Evolutionary conservation across 2,888 invertebrate genomes (phyloP).

Genomic region (Chamaedrilus cognettii): DNA sequence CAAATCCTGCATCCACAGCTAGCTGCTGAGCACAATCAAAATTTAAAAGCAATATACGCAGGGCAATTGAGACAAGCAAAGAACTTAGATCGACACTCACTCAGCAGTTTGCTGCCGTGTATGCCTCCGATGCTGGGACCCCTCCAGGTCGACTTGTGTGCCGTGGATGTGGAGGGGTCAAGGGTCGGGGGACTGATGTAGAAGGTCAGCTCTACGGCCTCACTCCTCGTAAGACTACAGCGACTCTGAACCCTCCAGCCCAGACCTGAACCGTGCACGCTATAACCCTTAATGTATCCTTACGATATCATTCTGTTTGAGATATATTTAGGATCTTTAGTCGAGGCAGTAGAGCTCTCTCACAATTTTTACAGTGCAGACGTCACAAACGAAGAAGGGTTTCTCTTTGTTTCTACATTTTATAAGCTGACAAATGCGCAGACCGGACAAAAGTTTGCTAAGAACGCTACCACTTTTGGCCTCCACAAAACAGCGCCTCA

Average conservation of each 20-base stretch:
- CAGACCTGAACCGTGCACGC: background rate
- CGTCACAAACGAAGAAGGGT: too few relatives aligned
- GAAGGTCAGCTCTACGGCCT: background rate
- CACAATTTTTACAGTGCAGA: too few relatives aligned
- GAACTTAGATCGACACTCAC: background rate
- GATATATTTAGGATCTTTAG: too few relatives aligned
- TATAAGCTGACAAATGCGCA: too few relatives aligned
- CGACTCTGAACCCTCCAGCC: background rate
- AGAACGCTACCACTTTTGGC: too few relatives aligned
- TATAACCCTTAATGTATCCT: too few relatives aligned
- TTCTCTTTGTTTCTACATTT: too few relatives aligned
- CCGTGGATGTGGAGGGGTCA: background rate
- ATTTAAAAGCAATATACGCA: background rate
- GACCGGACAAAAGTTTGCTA: too few relatives aligned
- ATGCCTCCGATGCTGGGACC: slow-evolving; percentile 5
- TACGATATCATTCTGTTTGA: background rate
- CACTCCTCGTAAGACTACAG: background rate
- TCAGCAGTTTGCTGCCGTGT: background rate
- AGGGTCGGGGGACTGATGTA: background rate
- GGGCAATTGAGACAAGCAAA: background rate
- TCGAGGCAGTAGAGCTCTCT: too few relatives aligned
- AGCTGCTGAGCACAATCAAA: background rate
- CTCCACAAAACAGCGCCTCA: too few relatives aligned
- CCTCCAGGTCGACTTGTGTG: background rate
- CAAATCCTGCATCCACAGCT: too few relatives aligned